Percentiles rank a stretch among this genome's conserved stretches.
Conservation (phyloP, 2,888 invertebrate genomes). For the Saturnia japonica region DNA sequence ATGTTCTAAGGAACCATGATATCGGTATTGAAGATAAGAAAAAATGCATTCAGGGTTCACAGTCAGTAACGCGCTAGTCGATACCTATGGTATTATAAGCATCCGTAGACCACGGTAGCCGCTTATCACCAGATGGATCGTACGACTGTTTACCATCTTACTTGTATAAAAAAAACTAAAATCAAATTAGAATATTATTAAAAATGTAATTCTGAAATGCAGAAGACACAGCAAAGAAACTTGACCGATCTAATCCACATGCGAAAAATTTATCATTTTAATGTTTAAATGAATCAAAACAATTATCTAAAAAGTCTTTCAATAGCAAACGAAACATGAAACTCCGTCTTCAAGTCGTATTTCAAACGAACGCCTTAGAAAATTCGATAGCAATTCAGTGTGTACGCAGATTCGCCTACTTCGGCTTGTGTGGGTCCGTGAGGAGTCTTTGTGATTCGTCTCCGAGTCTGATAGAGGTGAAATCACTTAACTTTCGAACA, state of each 20-base stretch:
- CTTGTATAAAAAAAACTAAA: too few species aligned
- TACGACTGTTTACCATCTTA: too few species aligned
- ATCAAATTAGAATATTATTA: too few species aligned
- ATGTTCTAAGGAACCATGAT: too few species aligned
- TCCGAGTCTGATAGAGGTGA: conserved; percentile 11
- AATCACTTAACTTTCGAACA: conserved; percentile 1
- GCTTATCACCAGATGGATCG: too few species aligned
- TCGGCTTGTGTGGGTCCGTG: conserved; percentile 18
- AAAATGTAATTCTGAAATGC: too few species aligned
- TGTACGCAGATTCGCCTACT: conserved; percentile 19
- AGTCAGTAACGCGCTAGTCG: too few species aligned
- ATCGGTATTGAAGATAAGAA: too few species aligned
- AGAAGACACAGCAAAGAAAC: too few species aligned
- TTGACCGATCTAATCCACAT: not conserved
- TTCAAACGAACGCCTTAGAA: conserved; percentile 18
- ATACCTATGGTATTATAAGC: too few species aligned
- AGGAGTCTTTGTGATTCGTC: conserved; percentile 22
- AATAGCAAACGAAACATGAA: not conserved
- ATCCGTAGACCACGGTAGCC: too few species aligned
- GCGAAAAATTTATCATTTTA: not conserved
- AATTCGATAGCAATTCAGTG: conserved; percentile 19
- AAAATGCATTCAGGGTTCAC: too few species aligned
- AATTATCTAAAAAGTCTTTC: not conserved
- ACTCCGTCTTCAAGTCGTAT: conserved; percentile 6
- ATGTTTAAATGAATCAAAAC: not conserved